Conservation (phyloP, 2,888 invertebrate species). For the Agrochola circellaris region DNA sequence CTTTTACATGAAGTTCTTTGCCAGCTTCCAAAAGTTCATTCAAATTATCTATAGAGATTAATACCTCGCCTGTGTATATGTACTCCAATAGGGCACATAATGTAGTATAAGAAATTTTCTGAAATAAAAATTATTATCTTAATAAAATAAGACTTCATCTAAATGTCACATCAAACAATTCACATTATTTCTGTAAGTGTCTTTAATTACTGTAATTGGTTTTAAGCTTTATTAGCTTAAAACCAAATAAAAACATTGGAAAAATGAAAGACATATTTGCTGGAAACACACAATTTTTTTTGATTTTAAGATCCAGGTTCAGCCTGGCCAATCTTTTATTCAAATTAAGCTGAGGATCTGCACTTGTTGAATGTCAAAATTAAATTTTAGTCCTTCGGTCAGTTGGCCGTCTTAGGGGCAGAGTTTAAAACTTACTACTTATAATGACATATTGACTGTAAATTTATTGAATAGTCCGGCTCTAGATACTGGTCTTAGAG, state of each 20-base stretch:
- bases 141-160: neutral
- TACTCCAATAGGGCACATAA: slow-evolving; percentile 82
- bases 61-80: slow-evolving; percentile 85
- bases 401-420: too few relatives aligned
- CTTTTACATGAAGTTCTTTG: slow-evolving; percentile 84
- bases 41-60: slow-evolving; percentile 78
- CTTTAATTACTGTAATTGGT: neutral
- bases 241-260: neutral
- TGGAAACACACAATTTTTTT: neutral
- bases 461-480: too few relatives aligned
- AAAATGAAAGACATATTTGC: neutral
- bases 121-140: slow-evolving; percentile 41
- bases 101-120: slow-evolving; percentile 84
- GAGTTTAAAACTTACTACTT: too few relatives aligned
- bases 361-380: too few relatives aligned
- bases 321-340: neutral
- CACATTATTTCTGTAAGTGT: neutral
- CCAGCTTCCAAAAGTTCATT: slow-evolving; percentile 79
- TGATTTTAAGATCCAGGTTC: too few relatives aligned
- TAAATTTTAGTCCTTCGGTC: too few relatives aligned
- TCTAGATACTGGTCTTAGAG: too few relatives aligned
- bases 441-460: too few relatives aligned
- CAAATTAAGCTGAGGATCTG: neutral
- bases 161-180: neutral
- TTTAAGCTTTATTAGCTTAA: neutral